Evolutionary conservation across 2,113 vertebrate species (phyloP), one percentile per base, ranked within the genome.

Genomic region (Centrocercus urophasianus): DNA sequence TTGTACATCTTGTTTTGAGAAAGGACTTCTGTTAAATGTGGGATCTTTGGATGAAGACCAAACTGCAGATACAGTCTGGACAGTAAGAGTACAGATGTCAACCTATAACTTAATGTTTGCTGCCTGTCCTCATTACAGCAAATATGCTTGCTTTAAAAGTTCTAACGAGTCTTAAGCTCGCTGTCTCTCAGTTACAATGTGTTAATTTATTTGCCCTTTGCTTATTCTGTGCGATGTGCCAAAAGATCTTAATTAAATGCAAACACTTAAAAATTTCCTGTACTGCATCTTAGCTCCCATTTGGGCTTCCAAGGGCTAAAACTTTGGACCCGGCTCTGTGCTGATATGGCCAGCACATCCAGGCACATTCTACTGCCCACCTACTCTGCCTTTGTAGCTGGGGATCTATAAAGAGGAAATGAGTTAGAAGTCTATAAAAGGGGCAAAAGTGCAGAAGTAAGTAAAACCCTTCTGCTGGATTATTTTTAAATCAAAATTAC

Each of bases 41-140:
- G 30, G n/a, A 84, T 43, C 43, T 73, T 32, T 90, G 84, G 77
- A 43, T 50, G 14, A 38, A 73, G 66, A 76, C n/a, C 74, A 61
- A 85, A 76, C 30, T 42, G n/a, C 48, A 45, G 89, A 70, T 70
- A 42, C 19, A 4, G 82, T 69, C 63, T 70, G 91, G 81, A 30
- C 75, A 59, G 59, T 43, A 27, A 84, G 38, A 71, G 70, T 69
- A 63, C 63, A 65, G 74, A 12, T 65, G 47, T 17, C 3, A 0
- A 13, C 30, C 13, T 38, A 2, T 54, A 36, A 40, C 72, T 64
- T 86, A 9, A 0, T n/a, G 43, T 28, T 45, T 0, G 0, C 40
- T 64, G 27, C 48, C 21, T 54, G 13, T 27, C 60, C 40, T 8
- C 87, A 50, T 40, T 32, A 11, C 3, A 40, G n/a, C 36, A 76